Conservation (phyloP, 2,888 invertebrate genomes). For the Lycia hirtaria region DNA sequence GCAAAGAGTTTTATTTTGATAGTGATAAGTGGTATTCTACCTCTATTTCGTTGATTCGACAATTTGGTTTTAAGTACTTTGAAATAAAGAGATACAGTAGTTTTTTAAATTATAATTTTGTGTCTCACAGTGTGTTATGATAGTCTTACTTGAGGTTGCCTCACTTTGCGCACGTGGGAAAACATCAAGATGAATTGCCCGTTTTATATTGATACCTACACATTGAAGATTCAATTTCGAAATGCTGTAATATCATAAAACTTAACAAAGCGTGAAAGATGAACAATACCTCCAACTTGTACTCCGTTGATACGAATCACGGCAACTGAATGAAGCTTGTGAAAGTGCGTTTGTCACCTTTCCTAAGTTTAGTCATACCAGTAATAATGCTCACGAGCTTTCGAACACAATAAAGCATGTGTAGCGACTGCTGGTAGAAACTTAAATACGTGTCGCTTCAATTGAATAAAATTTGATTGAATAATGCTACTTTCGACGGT, state of each 20-base stretch:
- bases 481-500: neutral
- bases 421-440: neutral
- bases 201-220: no score
- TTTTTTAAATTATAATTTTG: no score
- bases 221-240: neutral
- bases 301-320: slow-evolving; percentile 5
- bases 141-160: no score
- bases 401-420: slow-evolving; percentile 22
- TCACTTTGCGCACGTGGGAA: no score
- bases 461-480: slow-evolving; percentile 1
- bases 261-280: no score
- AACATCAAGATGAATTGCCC: no score
- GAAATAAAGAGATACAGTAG: no score
- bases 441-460: neutral
- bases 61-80: neutral
- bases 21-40: slow-evolving; percentile 2
- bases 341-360: slow-evolving; percentile 38
- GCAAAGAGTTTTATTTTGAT: slow-evolving; percentile 1
- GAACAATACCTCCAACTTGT: neutral
- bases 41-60: slow-evolving; percentile 6
- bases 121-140: no score
- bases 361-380: slow-evolving; percentile 26
- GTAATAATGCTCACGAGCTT: slow-evolving; percentile 19
- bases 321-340: slow-evolving; percentile 20
- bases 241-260: no score